Base-by-base conservation (phyloP, 2,113 vertebrate genomes). In the Opisthocomus hoazin region DNA sequence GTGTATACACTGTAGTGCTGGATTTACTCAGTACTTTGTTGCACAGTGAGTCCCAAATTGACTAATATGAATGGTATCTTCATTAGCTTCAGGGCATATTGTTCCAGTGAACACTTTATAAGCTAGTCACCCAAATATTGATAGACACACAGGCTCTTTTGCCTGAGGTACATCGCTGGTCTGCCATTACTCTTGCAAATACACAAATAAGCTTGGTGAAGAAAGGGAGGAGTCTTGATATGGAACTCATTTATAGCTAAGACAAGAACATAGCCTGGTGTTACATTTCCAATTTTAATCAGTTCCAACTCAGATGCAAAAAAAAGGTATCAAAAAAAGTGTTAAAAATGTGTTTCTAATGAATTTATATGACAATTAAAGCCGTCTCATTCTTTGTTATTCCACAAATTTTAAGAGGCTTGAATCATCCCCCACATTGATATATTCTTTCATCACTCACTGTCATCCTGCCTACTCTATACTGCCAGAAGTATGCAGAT, bases 81-180 rank as follows among this genome's bases (percentile, higher is more conserved):
- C 24, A 41, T 75, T 93, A 94, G 93, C 94, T 96, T 51, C 48
- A 64, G 77, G 90, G 74, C 69, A 64, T 74, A 29, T 71, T 80
- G 46, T 89, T 96, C 50, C 85, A 83, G 20, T 91, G 54, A 96
- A 92, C 60, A 65, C 84, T 93, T 94, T 94, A 75, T 86, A 90
- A 94, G 66, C 34, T 64, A 65, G 13, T 94, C 83, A 79, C 69
- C 60, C 63, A 91, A 76, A 93, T 73, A 80, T n/a, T 93, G 94
- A 84, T 80, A 96, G 79, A 76, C 63, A 92, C 34, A 73, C 45
- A 89, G 82, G 39, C 66, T 83, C 54, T 94, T 94, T 88, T 84
- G 87, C 96, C 96, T 61, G 36, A 84, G 92, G 94, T 94, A 64
- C 11, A 17, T 43, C 84, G 18, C 54, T 68, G 60, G 77, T 74